A percentile compares a stretch with the other conserved stretches of the same genome.
These are phyloP conservation scores for Xenus cinereus DNA, from an alignment of 2,113 vertebrate species.

Conservation along the genomic window DNA sequence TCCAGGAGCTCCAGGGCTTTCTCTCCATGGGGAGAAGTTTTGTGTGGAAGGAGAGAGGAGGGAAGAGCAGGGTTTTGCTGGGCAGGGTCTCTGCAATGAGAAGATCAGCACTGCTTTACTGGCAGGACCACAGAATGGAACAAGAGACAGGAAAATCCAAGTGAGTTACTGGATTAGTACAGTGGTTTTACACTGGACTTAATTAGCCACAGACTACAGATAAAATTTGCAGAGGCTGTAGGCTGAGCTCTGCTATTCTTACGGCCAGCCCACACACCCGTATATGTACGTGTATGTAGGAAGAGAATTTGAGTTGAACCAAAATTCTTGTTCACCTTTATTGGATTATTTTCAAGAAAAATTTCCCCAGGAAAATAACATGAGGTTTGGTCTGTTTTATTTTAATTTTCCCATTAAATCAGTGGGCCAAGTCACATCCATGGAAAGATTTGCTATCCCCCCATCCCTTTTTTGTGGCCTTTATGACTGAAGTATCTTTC, in stretches of 20 bases:
- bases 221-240: background rate
- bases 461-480: conserved; percentile 47
- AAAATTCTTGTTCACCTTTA: background rate
- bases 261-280: background rate
- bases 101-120: background rate
- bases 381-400: background rate
- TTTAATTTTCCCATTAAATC: background rate
- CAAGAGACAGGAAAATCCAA: background rate
- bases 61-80: background rate
- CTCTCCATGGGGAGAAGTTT: background rate
- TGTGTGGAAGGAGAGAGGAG: background rate
- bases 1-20: background rate
- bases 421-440: background rate
- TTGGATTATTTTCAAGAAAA: background rate
- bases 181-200: conserved; percentile 46
- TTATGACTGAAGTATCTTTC: background rate
- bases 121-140: background rate
- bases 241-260: background rate
- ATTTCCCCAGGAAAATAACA: background rate
- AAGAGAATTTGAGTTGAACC: background rate
- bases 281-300: background rate
- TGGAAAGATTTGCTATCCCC: background rate
- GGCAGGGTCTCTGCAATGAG: background rate
- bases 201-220: background rate
- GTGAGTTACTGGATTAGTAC: background rate